These are phyloP conservation scores for Drosophila rellima DNA, from an alignment of 2,888 invertebrate species.

Conservation along the genomic window DNA sequence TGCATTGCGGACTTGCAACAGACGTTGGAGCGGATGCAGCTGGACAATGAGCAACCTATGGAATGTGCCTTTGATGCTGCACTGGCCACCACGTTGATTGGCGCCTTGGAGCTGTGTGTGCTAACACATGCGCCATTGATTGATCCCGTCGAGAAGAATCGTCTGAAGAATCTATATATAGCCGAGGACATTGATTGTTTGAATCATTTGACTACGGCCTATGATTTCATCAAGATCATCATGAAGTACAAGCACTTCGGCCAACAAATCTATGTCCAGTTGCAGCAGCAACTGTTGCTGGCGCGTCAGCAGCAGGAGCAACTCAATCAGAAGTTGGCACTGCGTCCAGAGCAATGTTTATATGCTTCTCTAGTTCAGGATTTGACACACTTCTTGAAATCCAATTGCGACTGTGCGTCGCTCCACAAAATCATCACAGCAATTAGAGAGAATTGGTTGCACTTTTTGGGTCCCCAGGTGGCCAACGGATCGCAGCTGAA, in stretches of 20 bases:
- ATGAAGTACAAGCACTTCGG: slow-evolving; percentile 84
- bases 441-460: slow-evolving; percentile 63
- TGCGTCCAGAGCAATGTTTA: slow-evolving; percentile 82
- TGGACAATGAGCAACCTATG: slow-evolving; percentile 27
- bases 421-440: slow-evolving; percentile 70
- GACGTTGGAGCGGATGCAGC: slow-evolving; percentile 41
- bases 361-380: slow-evolving; percentile 83
- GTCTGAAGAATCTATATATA: slow-evolving; percentile 90
- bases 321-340: slow-evolving; percentile 81
- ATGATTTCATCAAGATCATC: slow-evolving; percentile 86
- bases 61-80: slow-evolving; percentile 53
- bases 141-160: slow-evolving; percentile 93
- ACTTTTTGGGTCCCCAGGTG: slow-evolving; percentile 35
- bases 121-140: slow-evolving; percentile 90
- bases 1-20: slow-evolving; percentile 59
- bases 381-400: slow-evolving; percentile 82
- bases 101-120: slow-evolving; percentile 87
- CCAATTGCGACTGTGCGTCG: slow-evolving; percentile 80
- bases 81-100: slow-evolving; percentile 82
- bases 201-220: slow-evolving; percentile 87
- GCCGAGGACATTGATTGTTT: slow-evolving; percentile 89
- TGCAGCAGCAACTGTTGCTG: slow-evolving; percentile 58
- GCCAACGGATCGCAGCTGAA: slow-evolving; percentile 52
- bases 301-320: slow-evolving; percentile 70
- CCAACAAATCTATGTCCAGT: slow-evolving; percentile 69